Conservation (phyloP, 2,797 vertebrate species). For the Manis crassicaudata region DNA sequence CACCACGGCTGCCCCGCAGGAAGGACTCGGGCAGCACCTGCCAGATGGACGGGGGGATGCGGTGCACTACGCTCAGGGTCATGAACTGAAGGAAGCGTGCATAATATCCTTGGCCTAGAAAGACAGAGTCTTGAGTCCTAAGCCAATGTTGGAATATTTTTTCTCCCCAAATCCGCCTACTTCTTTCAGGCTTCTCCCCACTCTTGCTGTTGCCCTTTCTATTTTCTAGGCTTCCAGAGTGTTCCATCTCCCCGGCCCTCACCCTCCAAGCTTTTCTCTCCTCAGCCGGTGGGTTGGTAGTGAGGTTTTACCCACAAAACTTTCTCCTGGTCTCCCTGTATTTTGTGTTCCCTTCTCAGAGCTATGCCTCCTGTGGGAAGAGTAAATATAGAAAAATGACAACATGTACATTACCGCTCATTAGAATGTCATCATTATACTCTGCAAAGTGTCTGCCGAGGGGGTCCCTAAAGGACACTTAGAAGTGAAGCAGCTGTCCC, state of each 20-base stretch:
- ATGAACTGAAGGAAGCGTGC: neutral
- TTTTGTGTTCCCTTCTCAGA: constrained; percentile 80
- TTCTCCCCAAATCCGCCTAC: neutral
- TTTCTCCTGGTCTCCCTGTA: constrained; percentile 66
- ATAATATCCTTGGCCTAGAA: neutral
- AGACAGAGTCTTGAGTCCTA: neutral
- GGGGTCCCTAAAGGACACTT: constrained; percentile 91
- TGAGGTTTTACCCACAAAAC: constrained; percentile 61
- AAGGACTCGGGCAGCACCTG: neutral
- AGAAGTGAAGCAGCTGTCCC: constrained; percentile 89
- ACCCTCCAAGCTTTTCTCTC: neutral
- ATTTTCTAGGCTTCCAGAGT: constrained; percentile 7
- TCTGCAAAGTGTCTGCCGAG: constrained; percentile 88
- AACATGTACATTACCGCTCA: constrained; percentile 89
- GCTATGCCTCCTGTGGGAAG: constrained; percentile 88
- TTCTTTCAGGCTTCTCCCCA: neutral
- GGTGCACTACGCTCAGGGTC: neutral
- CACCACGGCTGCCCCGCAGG: neutral
- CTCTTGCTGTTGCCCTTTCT: neutral
- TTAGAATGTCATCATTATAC: constrained; percentile 91
- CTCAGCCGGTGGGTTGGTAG: neutral
- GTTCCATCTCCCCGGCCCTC: neutral
- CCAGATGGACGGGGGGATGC: neutral
- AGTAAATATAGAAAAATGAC: constrained; percentile 90
- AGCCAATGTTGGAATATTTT: neutral